A percentile compares a stretch with the other conserved stretches of the same genome.
Evolutionary conservation across 1,140 invertebrate genomes (phyloP).

Genomic region (Drosophila guanche): DNA sequence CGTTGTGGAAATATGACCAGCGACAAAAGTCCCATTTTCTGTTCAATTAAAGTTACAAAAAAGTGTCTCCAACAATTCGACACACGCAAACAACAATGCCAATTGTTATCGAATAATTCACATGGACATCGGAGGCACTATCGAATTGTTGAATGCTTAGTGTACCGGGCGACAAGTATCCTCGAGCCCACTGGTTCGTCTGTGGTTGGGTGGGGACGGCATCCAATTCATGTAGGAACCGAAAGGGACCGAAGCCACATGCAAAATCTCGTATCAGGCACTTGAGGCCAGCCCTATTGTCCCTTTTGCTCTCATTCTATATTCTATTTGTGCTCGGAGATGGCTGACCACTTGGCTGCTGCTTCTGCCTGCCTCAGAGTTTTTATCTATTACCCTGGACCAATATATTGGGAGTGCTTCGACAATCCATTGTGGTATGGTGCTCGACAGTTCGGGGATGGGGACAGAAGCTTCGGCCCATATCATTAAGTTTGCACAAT

Average conservation of each 20-base stretch:
- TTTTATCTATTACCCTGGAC: slow-evolving; percentile 51
- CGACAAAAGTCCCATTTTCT: slow-evolving; percentile 31
- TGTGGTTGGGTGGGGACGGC: slow-evolving; percentile 10
- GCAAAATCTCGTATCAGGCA: slow-evolving; percentile 61
- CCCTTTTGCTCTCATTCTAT: slow-evolving; percentile 31
- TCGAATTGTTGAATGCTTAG: slow-evolving; percentile 64
- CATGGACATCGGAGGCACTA: slow-evolving; percentile 60
- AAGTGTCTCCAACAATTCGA: slow-evolving; percentile 21
- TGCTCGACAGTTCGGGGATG: slow-evolving; percentile 4
- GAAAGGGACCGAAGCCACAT: slow-evolving; percentile 35
- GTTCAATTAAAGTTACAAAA: slow-evolving; percentile 34
- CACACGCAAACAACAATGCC: slow-evolving; percentile 28
- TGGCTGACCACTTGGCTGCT: slow-evolving; percentile 61
- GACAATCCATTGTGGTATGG: slow-evolving; percentile 57
- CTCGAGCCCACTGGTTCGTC: slow-evolving; percentile 31
- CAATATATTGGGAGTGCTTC: slow-evolving; percentile 62
- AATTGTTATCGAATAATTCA: slow-evolving; percentile 53
- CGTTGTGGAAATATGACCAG: slow-evolving; percentile 21
- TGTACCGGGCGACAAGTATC: slow-evolving; percentile 54
- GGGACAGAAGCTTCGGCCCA: slow-evolving; percentile 44
- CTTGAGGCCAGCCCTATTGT: slow-evolving; percentile 58
- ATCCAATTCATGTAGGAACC: slow-evolving; percentile 50
- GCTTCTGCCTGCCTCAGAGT: slow-evolving; percentile 13
- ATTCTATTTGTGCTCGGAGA: slow-evolving; percentile 32
- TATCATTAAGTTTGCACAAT: slow-evolving; percentile 70